A percentile compares a stretch with the other conserved stretches of the same genome.
Evolutionary conservation across 64 coral and sea anemone species (phyloP).

Genomic region (Cladopsammia gracilis): DNA sequence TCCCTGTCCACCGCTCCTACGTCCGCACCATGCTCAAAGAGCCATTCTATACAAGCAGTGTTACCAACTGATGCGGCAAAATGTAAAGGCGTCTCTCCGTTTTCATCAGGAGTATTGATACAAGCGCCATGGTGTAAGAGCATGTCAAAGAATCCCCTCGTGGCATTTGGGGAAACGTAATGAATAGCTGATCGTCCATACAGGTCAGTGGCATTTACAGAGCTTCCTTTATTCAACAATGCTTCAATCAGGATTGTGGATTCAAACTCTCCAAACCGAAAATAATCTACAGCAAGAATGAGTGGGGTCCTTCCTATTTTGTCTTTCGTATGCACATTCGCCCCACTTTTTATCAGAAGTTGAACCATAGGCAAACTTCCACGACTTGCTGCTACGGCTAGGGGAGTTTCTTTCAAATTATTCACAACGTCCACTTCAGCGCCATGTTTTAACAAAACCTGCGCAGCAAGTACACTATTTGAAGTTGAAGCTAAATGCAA

Average conservation of each 20-base stretch:
- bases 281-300: not conserved
- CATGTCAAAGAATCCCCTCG: not conserved
- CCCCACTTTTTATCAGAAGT: not conserved
- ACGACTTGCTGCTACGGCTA: not conserved
- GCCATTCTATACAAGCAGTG: not conserved
- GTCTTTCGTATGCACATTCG: not conserved
- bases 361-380: not conserved
- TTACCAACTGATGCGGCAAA: not conserved
- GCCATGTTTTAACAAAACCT: not conserved
- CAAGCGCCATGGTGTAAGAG: conserved; percentile 32
- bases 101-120: not conserved
- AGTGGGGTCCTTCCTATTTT: not conserved
- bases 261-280: not conserved
- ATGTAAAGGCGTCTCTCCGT: conserved; percentile 22
- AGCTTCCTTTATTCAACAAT: not conserved
- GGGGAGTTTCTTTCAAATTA: not conserved
- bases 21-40: conserved; percentile 2
- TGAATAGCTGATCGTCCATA: conserved; percentile 9
- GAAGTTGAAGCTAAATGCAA: not conserved
- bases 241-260: not conserved
- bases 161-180: not conserved
- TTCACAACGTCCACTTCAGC: not conserved
- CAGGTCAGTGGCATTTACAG: not conserved
- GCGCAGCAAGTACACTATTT: not conserved
- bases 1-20: not conserved